Base-by-base conservation (phyloP, 2,797 vertebrate species). In the Sarcophilus harrisii region DNA sequence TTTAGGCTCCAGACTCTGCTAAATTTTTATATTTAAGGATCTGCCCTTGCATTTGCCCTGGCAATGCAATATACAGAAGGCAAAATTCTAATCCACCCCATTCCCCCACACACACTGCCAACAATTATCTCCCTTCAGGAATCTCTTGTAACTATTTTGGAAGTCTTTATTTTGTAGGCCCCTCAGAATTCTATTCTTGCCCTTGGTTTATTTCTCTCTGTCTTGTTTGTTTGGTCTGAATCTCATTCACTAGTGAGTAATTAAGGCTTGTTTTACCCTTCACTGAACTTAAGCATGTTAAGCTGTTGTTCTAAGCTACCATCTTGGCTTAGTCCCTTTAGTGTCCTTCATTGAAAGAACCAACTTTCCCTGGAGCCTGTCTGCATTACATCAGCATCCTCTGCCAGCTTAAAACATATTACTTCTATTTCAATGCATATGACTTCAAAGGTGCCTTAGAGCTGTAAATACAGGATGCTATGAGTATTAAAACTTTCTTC, bases 261-360 rank as follows among this genome's bases (percentile, higher is more conserved):
- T 49, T 87, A 87, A 87, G 73, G 73, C 73, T 49, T 87, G 73
- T 87, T 87, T 87, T 87, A 87, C 73, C 38, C 73, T 87, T 87
- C 24, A 87, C 73, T 87, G 38, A 87, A 49, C 73, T 87, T 49
- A 81, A 81, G 66, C 66, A 81, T 81, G 66, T 87, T 87, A 49
- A 87, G 9, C 24, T 87, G 38, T 87, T 45, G 38, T 87, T 87
- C 73, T 87, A 27, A 87, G 73, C 73, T 87, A 87, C 73, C 73
- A 87, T 27, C 38, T 49, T 87, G 73, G 73, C 73, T 87, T 45
- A 87, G 73, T 87, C 73, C 38, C 73, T 87, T 87, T 27, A 49
- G 38, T 28, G 73, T 87, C 73, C 73, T 87, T 87, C 73, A 87
- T 27, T 87, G 73, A 38, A 87, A 87, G 24, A 87, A 87, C 73